Evolutionary conservation across 2,113 vertebrate species (phyloP).

Genomic region (Poeciliopsis prolifica): DNA sequence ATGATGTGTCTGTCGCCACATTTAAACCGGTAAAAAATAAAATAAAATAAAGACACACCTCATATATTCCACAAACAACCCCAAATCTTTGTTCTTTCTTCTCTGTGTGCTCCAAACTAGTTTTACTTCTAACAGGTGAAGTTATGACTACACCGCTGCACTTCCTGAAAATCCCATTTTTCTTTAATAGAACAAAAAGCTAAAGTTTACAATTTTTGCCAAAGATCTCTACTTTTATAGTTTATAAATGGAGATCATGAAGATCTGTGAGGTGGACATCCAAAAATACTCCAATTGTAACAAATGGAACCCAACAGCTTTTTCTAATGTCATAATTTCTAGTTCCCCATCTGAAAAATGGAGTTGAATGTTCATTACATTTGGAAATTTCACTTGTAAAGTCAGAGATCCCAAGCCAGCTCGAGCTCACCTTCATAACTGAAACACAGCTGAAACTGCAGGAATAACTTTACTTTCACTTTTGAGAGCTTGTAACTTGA

Average conservation of each 20-base stretch:
- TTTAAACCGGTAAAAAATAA: slow-evolving; percentile 50
- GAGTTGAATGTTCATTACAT: not conserved
- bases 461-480: not conserved
- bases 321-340: not conserved
- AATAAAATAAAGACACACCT: slow-evolving; percentile 27
- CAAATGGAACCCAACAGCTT: not conserved
- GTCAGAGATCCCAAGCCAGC: not conserved
- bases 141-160: slow-evolving; percentile 5
- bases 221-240: not conserved
- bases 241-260: not conserved
- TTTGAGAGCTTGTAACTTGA: not conserved
- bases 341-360: not conserved
- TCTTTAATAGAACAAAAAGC: slow-evolving; percentile 23
- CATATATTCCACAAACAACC: slow-evolving; percentile 16
- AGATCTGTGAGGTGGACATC: not conserved
- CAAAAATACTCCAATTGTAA: not conserved
- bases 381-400: not conserved
- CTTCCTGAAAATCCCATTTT: slow-evolving; percentile 17
- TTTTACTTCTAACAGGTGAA: slow-evolving; percentile 33
- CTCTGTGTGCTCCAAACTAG: slow-evolving; percentile 23
- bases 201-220: slow-evolving; percentile 18
- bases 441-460: not conserved
- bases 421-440: not conserved
- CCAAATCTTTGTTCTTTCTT: not conserved
- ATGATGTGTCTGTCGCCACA: slow-evolving; percentile 46